phyloP scores from a whole-genome alignment of 2,888 invertebrate genomes.

The Pollenia angustigena region DNA sequence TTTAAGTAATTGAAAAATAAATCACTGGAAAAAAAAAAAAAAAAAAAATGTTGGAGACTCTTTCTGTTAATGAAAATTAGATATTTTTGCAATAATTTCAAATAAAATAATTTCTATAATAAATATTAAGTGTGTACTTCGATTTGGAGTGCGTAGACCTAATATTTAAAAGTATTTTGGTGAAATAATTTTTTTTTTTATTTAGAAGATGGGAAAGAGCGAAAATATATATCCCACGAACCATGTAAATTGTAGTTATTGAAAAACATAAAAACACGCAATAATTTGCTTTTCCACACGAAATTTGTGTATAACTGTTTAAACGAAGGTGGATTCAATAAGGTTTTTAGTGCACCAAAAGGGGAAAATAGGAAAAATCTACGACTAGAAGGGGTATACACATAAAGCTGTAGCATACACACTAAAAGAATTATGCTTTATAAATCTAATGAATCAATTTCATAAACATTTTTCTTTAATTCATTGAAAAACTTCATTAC shows the following conservation, averaged over 20 bases:
- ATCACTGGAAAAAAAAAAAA: slow-evolving; percentile 25
- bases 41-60: neutral
- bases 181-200: neutral
- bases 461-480: too few species aligned
- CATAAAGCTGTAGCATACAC: too few species aligned
- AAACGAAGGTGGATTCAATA: slow-evolving; percentile 17
- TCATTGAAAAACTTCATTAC: too few species aligned
- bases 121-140: slow-evolving; percentile 43
- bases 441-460: too few species aligned
- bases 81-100: slow-evolving; percentile 45
- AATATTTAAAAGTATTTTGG: slow-evolving; percentile 26
- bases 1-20: slow-evolving; percentile 73
- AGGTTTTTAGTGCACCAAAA: too few species aligned
- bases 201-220: neutral
- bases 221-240: neutral
- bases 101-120: slow-evolving; percentile 22
- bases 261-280: slow-evolving; percentile 14
- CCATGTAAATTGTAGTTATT: slow-evolving; percentile 21
- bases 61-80: slow-evolving; percentile 50
- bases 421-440: too few species aligned
- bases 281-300: slow-evolving; percentile 56
- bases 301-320: slow-evolving; percentile 22
- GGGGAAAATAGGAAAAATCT: too few species aligned
- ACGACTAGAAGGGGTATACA: too few species aligned
- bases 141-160: slow-evolving; percentile 43